Conservation (phyloP, 2,113 vertebrate species). For the Seriola quinqueradiata region DNA sequence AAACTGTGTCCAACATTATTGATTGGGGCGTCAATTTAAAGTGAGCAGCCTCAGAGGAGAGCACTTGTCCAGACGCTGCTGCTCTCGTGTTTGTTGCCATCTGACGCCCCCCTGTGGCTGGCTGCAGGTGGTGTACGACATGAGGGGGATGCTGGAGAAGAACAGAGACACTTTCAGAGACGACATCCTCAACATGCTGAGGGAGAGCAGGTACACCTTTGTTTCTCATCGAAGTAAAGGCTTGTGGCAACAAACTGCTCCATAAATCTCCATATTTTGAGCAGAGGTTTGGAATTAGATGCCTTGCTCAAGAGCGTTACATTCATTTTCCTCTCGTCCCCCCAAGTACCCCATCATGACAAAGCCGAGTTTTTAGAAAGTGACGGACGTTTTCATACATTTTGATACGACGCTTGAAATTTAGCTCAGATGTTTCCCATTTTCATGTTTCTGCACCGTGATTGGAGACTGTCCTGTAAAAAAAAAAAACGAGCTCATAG, state of each 20-base stretch:
- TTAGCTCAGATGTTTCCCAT: too few species aligned
- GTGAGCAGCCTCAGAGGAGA: neutral
- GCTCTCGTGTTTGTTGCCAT: neutral
- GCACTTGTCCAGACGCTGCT: neutral
- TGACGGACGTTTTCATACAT: too few species aligned
- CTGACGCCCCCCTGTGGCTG: slow-evolving; percentile 59
- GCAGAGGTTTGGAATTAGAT: neutral
- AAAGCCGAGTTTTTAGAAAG: too few species aligned
- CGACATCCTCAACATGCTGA: slow-evolving; percentile 93
- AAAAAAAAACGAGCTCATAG: too few species aligned
- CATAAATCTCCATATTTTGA: neutral
- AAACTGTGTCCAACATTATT: too few species aligned
- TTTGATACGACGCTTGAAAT: too few species aligned
- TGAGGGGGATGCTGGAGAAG: slow-evolving; percentile 95
- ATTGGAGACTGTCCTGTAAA: too few species aligned
- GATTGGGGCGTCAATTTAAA: neutral
- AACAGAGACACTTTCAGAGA: slow-evolving; percentile 98
- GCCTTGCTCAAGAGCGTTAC: neutral
- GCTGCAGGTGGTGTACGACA: slow-evolving; percentile 95
- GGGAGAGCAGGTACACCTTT: slow-evolving; percentile 91
- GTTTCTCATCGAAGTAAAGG: neutral
- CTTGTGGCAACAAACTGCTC: neutral
- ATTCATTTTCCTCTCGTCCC: too few species aligned
- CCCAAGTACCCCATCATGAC: too few species aligned
- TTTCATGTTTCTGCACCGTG: too few species aligned